Evolutionary conservation across 2,113 vertebrate species (phyloP).

Genomic region (Caranx melampygus): DNA sequence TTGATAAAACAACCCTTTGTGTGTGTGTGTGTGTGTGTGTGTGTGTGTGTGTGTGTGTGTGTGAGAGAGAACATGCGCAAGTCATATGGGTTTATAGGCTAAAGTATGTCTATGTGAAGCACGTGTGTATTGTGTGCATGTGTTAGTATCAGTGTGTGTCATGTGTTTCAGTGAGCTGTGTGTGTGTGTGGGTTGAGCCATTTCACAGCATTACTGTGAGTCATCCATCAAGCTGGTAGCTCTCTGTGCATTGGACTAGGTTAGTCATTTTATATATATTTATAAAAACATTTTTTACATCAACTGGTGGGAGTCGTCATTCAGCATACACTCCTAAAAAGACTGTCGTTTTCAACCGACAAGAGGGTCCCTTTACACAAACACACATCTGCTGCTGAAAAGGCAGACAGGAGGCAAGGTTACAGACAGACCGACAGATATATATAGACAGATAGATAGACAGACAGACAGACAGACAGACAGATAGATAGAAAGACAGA

Average conservation of each 20-base stretch:
- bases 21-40: constrained; percentile 5
- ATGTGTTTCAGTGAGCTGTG: constrained; percentile 37
- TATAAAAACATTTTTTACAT: constrained; percentile 65
- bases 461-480: not conserved
- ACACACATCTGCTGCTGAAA: constrained; percentile 25
- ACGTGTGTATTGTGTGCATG: constrained; percentile 24
- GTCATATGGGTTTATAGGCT: not conserved
- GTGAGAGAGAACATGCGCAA: too few species aligned
- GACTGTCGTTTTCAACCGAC: constrained; percentile 36
- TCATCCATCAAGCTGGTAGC: constrained; percentile 80
- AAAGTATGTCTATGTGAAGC: constrained; percentile 2
- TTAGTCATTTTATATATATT: constrained; percentile 75
- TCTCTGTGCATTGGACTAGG: constrained; percentile 65
- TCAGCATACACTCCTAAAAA: constrained; percentile 55
- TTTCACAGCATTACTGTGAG: constrained; percentile 78
- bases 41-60: constrained; percentile 22
- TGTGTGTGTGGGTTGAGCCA: constrained; percentile 65
- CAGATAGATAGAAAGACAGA: not conserved
- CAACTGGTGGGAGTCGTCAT: constrained; percentile 51
- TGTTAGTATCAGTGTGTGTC: constrained; percentile 40
- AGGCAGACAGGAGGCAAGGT: constrained; percentile 8
- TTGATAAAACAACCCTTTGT: constrained; percentile 20
- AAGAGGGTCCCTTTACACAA: constrained; percentile 36
- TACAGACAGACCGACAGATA: not conserved
- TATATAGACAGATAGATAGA: not conserved